Conservation (phyloP, 2,888 invertebrate species). For the Acleris literana region DNA sequence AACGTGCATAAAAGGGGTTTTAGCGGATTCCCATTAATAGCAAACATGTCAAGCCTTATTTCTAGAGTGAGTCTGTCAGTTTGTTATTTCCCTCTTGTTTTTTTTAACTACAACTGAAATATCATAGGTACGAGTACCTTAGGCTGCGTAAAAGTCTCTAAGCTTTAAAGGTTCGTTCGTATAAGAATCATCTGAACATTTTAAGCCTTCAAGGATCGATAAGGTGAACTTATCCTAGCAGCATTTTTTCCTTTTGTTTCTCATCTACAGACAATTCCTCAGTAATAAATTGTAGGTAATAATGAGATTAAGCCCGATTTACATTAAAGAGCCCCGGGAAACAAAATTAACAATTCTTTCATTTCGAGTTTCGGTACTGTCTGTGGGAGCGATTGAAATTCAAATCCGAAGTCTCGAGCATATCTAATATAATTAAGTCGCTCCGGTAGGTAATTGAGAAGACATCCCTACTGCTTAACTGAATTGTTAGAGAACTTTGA, state of each 20-base stretch:
- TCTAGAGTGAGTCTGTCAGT: no score
- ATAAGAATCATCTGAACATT: no score
- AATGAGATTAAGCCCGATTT: slow-evolving; percentile 60
- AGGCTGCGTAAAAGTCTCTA: no score
- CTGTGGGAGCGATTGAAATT: slow-evolving; percentile 70
- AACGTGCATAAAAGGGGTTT: neutral
- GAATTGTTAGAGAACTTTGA: slow-evolving; percentile 45
- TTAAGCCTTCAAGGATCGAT: no score
- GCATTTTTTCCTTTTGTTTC: neutral
- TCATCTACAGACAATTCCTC: slow-evolving; percentile 19
- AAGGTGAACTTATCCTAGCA: no score
- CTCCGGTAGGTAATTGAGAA: slow-evolving; percentile 75
- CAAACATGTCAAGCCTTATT: neutral
- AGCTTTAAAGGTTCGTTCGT: no score
- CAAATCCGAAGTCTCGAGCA: slow-evolving; percentile 71
- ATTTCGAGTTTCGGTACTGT: slow-evolving; percentile 56
- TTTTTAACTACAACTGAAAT: no score
- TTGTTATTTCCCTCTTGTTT: no score
- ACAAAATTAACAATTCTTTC: slow-evolving; percentile 76
- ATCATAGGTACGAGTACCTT: no score
- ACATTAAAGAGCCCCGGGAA: slow-evolving; percentile 68
- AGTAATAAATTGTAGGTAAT: slow-evolving; percentile 35
- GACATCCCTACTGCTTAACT: slow-evolving; percentile 59
- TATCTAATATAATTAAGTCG: slow-evolving; percentile 77
- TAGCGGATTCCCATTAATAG: neutral